Conservation (phyloP, 2,113 vertebrate species). For the Embiotoca jacksoni region DNA sequence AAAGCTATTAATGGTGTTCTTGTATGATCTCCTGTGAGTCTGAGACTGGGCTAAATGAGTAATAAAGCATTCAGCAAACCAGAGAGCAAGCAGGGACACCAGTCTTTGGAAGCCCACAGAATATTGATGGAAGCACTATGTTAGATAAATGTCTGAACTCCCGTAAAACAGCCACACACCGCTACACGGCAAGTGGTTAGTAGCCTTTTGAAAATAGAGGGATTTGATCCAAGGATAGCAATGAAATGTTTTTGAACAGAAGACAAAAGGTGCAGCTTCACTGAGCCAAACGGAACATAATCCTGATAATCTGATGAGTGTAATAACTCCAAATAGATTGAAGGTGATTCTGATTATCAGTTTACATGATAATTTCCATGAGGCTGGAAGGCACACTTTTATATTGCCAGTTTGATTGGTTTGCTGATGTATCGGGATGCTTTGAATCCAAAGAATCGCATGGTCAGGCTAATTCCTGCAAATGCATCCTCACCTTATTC, state of each 20-base stretch:
- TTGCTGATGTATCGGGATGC: background rate
- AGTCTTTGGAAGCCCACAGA: no score
- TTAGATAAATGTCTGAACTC: no score
- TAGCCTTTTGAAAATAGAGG: conserved; percentile 54
- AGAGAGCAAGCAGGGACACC: no score
- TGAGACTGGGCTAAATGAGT: background rate
- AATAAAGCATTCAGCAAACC: background rate
- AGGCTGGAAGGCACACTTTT: background rate
- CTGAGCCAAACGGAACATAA: background rate
- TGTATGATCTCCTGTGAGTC: background rate
- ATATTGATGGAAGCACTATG: no score
- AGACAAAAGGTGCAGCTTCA: conserved; percentile 8
- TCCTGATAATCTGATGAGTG: background rate
- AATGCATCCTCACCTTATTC: no score
- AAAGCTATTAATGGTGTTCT: background rate
- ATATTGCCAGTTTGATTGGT: background rate
- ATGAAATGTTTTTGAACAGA: conserved; percentile 9
- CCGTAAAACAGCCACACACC: no score
- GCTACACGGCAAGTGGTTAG: conserved; percentile 35
- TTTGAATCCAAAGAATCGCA: no score
- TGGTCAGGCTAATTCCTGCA: no score
- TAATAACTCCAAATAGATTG: background rate
- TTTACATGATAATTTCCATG: background rate
- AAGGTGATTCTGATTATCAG: background rate
- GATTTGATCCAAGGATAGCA: conserved; percentile 20